Percentiles rank a stretch among this genome's conserved stretches.
Conservation (phyloP, 2,113 vertebrate species). For the Bombycilla garrulus region DNA sequence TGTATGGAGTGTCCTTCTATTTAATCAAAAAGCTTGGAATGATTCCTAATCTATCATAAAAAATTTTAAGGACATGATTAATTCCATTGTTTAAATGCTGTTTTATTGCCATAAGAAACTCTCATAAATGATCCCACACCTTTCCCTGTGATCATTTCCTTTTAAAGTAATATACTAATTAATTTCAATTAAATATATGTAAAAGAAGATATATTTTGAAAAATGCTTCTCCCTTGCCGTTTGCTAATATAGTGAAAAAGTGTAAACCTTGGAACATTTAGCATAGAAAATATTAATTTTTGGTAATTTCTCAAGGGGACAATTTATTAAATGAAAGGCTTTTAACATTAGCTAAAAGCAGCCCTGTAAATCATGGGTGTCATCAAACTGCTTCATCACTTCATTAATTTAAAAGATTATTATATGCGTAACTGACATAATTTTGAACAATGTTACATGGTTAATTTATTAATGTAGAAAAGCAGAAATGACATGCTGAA, state of each 20-base stretch:
- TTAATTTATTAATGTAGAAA: conserved; percentile 88
- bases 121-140: conserved; percentile 73
- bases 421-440: conserved; percentile 89
- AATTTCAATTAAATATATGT: conserved; percentile 85
- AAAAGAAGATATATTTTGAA: conserved; percentile 82
- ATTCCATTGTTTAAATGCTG: conserved; percentile 78
- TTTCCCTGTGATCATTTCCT: conserved; percentile 71
- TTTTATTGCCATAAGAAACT: conserved; percentile 75
- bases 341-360: conserved; percentile 91
- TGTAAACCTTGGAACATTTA: conserved; percentile 86
- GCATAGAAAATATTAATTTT: conserved; percentile 88
- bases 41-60: conserved; percentile 68
- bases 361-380: conserved; percentile 86
- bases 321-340: conserved; percentile 88
- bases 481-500: conserved; percentile 79
- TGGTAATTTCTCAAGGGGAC: conserved; percentile 84
- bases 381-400: conserved; percentile 87
- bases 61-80: conserved; percentile 68
- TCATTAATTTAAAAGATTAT: conserved; percentile 96
- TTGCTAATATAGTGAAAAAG: conserved; percentile 83
- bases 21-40: conserved; percentile 71
- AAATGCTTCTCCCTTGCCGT: conserved; percentile 74
- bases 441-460: conserved; percentile 91
- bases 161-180: conserved; percentile 79
- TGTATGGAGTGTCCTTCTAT: conserved; percentile 48